These are phyloP conservation scores for Drosophila seclusa DNA, from an alignment of 2,888 invertebrate species.

Conservation along the genomic window DNA sequence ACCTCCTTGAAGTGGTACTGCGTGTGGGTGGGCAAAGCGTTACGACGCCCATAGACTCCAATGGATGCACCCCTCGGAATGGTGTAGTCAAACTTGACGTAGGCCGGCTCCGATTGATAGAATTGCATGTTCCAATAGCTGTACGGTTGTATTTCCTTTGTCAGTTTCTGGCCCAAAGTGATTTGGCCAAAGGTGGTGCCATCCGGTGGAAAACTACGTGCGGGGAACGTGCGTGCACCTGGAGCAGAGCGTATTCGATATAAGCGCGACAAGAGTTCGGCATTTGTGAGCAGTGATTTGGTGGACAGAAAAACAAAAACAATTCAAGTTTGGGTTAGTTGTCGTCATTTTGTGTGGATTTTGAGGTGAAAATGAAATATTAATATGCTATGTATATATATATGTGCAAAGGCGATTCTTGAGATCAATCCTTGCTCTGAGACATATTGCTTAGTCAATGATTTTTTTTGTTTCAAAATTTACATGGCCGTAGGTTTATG, in stretches of 20 bases:
- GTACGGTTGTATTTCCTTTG: constrained; percentile 95
- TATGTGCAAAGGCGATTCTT: neutral
- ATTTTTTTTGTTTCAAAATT: neutral
- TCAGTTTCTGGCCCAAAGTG: constrained; percentile 93
- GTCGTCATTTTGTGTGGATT: neutral
- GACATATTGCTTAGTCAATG: constrained; percentile 4
- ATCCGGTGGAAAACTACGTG: constrained; percentile 95
- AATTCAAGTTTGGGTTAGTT: constrained; percentile 47
- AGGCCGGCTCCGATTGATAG: constrained; percentile 96
- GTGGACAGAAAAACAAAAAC: constrained; percentile 44
- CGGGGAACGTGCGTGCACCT: constrained; percentile 95
- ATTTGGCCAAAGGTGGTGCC: constrained; percentile 97
- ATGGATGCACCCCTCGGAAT: constrained; percentile 96
- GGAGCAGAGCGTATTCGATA: neutral
- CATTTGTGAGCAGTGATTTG: constrained; percentile 31
- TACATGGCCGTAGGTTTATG: constrained; percentile 37
- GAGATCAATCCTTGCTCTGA: neutral
- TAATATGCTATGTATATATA: neutral
- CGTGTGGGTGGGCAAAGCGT: constrained; percentile 97
- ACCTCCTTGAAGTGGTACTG: constrained; percentile 98
- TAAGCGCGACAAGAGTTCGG: constrained; percentile 19
- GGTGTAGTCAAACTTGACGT: constrained; percentile 97
- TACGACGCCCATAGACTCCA: constrained; percentile 97
- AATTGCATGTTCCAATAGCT: constrained; percentile 99
- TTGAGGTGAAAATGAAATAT: constrained; percentile 1